Evolutionary conservation across 2,113 vertebrate genomes (phyloP).

Genomic region (Oreocharis arfaki): DNA sequence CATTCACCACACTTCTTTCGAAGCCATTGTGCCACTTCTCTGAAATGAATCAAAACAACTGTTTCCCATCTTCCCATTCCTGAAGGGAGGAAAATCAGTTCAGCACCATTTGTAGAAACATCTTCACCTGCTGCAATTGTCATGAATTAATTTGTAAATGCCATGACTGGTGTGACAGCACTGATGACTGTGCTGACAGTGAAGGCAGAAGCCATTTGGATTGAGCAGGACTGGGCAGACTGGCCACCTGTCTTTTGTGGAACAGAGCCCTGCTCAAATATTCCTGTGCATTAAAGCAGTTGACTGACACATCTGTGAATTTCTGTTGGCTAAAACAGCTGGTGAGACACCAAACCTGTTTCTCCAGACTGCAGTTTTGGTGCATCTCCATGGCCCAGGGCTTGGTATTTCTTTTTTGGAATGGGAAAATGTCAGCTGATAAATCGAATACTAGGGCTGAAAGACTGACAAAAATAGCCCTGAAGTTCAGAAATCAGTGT

Average conservation of each 20-base stretch:
- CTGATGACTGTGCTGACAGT: background rate
- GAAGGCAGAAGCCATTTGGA: background rate
- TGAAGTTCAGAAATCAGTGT: background rate
- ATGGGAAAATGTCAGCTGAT: slow-evolving; percentile 31
- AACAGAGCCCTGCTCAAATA: background rate
- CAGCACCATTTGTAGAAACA: background rate
- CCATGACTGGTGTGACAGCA: background rate
- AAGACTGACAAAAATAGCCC: background rate
- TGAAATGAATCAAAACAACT: background rate
- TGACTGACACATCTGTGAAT: background rate
- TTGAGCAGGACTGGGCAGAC: background rate
- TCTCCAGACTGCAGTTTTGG: background rate
- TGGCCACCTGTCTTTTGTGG: slow-evolving; percentile 1
- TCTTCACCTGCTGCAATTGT: background rate
- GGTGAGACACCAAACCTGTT: background rate
- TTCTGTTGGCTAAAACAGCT: slow-evolving; percentile 1
- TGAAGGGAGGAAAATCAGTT: background rate
- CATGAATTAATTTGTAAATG: background rate
- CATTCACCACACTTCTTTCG: background rate
- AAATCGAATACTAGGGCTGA: background rate
- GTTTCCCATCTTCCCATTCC: background rate
- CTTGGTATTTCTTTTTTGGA: background rate
- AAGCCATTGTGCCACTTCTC: background rate
- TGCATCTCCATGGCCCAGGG: background rate
- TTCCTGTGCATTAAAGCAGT: background rate